These are phyloP conservation scores for Molorchus minor DNA, from an alignment of 2,888 invertebrate species.

Conservation along the genomic window DNA sequence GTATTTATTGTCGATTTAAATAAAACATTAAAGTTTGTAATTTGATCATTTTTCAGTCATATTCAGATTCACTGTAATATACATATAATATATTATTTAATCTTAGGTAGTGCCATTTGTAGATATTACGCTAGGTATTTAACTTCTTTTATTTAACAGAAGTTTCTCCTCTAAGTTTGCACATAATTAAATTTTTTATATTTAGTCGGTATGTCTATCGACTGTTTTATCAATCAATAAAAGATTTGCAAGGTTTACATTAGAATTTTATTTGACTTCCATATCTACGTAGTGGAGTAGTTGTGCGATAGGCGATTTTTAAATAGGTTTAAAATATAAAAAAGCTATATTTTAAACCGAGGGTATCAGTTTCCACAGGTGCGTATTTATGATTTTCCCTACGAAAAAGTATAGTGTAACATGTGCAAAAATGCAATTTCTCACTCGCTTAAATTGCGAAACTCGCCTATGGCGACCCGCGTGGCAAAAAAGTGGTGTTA, in stretches of 20 bases:
- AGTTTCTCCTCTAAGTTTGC: conserved; percentile 50
- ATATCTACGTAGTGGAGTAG: no score
- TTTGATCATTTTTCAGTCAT: conserved; percentile 17
- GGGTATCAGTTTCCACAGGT: no score
- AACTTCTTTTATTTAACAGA: conserved; percentile 48
- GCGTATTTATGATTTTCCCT: no score
- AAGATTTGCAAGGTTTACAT: conserved; percentile 34
- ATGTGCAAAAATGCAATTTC: no score
- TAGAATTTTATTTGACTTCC: conserved; percentile 7
- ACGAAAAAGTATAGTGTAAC: no score
- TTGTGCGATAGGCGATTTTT: no score
- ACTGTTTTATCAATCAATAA: conserved; percentile 48
- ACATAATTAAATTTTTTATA: conserved; percentile 57
- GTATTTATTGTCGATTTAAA: conserved; percentile 31
- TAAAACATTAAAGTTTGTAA: conserved; percentile 37
- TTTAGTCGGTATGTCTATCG: conserved; percentile 51
- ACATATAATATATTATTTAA: conserved; percentile 41
- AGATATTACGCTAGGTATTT: conserved; percentile 48
- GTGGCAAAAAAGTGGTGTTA: no score
- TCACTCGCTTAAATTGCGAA: no score
- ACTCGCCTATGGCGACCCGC: no score
- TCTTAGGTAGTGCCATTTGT: conserved; percentile 55
- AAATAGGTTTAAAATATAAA: no score
- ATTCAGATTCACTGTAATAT: conserved; percentile 33
- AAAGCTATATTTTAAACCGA: no score